Percentiles rank a stretch among this genome's conserved stretches.
phyloP scores from a whole-genome alignment of 2,113 vertebrate genomes.

The Amphilophus citrinellus region DNA sequence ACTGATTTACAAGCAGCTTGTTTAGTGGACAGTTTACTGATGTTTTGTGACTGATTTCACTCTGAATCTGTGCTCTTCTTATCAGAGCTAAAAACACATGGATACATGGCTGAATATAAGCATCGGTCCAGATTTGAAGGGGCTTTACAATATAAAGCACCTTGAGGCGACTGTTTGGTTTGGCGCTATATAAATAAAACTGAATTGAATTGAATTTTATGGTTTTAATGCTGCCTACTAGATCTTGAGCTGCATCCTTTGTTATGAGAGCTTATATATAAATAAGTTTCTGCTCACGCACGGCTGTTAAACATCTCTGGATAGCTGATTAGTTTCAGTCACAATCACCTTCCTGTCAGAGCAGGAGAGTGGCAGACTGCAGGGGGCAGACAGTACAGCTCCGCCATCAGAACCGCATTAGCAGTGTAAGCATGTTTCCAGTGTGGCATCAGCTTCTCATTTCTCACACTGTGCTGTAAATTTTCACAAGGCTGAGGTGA shows the following conservation, averaged over 20 bases:
- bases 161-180: no score
- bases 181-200: no score
- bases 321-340: conserved; percentile 7
- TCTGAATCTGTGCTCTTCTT: accelerated
- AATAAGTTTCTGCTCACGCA: not conserved
- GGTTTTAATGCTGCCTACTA: no score
- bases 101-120: not conserved
- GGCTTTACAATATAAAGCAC: no score
- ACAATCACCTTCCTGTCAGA: not conserved
- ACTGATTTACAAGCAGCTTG: not conserved
- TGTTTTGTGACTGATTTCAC: not conserved
- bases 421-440: not conserved
- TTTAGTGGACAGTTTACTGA: not conserved
- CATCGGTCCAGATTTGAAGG: not conserved
- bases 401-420: not conserved
- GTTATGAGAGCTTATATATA: not conserved
- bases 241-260: not conserved
- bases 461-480: conserved; percentile 26
- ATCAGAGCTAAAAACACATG: not conserved
- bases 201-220: not conserved
- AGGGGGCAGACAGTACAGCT: not conserved
- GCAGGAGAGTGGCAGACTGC: not conserved
- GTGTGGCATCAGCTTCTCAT: not conserved
- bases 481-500: conserved; percentile 27
- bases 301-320: not conserved